These are phyloP conservation scores for Apotomis turbidana DNA, from an alignment of 2,888 invertebrate species.

Conservation along the genomic window DNA sequence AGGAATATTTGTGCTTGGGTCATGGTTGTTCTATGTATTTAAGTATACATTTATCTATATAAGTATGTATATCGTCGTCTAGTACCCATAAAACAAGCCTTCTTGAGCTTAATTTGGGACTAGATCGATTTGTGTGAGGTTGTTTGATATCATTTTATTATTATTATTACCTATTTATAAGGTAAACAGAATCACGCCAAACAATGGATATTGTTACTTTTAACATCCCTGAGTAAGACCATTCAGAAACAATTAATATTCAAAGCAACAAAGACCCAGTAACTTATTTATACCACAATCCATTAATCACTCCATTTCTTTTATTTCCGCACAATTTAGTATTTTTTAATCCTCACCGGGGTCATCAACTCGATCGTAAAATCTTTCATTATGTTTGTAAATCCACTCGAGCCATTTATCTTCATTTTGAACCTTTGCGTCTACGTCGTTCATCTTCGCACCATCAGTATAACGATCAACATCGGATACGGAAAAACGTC, in stretches of 20 bases:
- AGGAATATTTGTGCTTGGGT: no score
- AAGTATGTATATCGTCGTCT: no score
- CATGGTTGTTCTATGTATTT: no score
- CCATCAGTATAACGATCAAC: constrained; percentile 19
- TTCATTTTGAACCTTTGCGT: constrained; percentile 29
- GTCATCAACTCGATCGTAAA: constrained; percentile 15
- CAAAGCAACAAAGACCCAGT: background rate
- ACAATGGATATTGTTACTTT: no score
- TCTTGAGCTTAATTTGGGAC: no score
- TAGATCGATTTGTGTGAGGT: no score
- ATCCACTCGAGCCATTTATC: constrained; percentile 29
- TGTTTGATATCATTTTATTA: no score
- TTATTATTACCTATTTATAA: no score
- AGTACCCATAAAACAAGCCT: no score
- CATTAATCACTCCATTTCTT: constrained; percentile 19
- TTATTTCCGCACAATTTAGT: constrained; percentile 13
- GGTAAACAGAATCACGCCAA: no score
- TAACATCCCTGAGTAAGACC: background rate
- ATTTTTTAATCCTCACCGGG: constrained; percentile 26
- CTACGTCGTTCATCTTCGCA: constrained; percentile 31
- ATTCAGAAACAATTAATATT: constrained; percentile 4
- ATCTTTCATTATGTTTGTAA: constrained; percentile 37
- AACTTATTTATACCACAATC: background rate
- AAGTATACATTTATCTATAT: no score
- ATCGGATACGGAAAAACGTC: background rate